Evolutionary conservation across 2,888 invertebrate species (phyloP).

Genomic region (Spodoptera exigua): DNA sequence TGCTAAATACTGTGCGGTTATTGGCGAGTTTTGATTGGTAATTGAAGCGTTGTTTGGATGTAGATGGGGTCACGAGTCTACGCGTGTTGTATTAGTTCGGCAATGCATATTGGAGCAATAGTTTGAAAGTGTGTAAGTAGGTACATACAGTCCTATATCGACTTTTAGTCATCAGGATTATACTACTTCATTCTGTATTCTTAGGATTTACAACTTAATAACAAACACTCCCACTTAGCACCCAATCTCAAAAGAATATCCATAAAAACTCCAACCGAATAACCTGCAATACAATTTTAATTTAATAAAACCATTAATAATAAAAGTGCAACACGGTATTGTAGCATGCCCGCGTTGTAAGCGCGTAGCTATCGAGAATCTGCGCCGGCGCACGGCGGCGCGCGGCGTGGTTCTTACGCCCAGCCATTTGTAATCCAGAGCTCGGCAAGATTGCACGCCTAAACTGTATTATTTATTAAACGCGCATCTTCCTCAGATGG

Average conservation of each 20-base stretch:
- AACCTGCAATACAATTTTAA: conserved; percentile 26
- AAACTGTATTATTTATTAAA: conserved; percentile 61
- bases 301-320: conserved; percentile 52
- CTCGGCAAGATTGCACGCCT: conserved; percentile 52
- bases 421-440: conserved; percentile 67
- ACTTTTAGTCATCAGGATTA: too few species aligned
- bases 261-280: neutral
- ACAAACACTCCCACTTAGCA: too few species aligned
- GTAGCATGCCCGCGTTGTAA: conserved; percentile 14
- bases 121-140: too few species aligned
- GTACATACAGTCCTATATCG: too few species aligned
- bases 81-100: too few species aligned
- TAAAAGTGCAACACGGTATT: conserved; percentile 35
- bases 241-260: too few species aligned
- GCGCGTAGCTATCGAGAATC: conserved; percentile 64
- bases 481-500: conserved; percentile 43
- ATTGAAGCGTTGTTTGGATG: conserved; percentile 36
- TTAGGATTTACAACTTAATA: too few species aligned
- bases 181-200: too few species aligned
- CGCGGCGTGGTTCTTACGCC: conserved; percentile 57
- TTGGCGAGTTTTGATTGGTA: conserved; percentile 49
- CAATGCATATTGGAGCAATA: too few species aligned
- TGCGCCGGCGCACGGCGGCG: conserved; percentile 43
- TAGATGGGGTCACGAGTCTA: conserved; percentile 8
- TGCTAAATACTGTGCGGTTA: conserved; percentile 63